Base-by-base conservation (phyloP, 2,888 invertebrate genomes). In the Sarcophaga variegata region DNA sequence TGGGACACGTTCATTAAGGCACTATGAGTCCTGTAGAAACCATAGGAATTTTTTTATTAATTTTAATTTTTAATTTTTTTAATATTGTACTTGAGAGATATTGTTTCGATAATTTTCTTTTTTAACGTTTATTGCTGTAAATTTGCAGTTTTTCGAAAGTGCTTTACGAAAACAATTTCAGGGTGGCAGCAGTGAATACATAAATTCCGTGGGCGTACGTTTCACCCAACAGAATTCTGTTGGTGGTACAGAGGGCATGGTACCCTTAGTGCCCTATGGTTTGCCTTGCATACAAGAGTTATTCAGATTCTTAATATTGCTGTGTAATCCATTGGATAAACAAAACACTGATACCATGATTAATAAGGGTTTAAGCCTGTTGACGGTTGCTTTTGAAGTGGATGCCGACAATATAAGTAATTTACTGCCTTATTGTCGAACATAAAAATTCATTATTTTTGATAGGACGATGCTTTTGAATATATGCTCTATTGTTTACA, bases 361-460 rank as follows among this genome's bases (percentile, higher is more conserved):
- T 79, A 97, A 98, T 92, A 95, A 99, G 89, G 99, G 99, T 0
- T 95, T 99, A 49, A 97, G 96, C 88, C 94, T 99, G 81, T 95
- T 98, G 49, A 98, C 98, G n/a, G 98, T 99, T 0, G 98, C 98
- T 0, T 95, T 99, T 85, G 99, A 99, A 93, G 97, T 98, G 78
- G 97, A 97, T 0, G 98, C 97, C 0, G 98, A 99, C 93, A 96
- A 97, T 90, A 95, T 99, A 88, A 96, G 97, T 8, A 95, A 95
- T 0, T 94, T 99, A 17, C 94, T 99, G 86, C 94, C 95, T 27
- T 94, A 22, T 22, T 22, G 22, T 22, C 22, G 22, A 22, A 22
- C 22, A 22, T 22, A 22, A 22, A 22, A 22, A 22, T 22, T 22
- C 22, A 22, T 22, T 1, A 22, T 22, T 22, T 22, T 22, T 22